Base-by-base conservation (phyloP, 2,113 vertebrate genomes). In the Phaethon lepturus region DNA sequence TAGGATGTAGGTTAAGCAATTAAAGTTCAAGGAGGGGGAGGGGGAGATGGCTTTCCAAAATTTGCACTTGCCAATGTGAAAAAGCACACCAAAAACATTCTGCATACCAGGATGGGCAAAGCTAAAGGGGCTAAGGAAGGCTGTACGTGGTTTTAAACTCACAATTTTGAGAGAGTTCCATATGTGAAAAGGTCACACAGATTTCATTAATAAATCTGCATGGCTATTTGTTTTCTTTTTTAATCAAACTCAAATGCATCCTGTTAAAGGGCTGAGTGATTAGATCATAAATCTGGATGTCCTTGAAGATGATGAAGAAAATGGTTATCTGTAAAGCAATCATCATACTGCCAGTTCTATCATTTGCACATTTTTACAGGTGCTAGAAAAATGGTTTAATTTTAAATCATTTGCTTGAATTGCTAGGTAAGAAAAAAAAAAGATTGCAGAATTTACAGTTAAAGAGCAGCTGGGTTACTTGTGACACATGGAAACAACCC, bases 1-100 rank as follows among this genome's bases (percentile, higher is more conserved):
- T 99, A 98, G 98, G 99, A 99, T 99, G 98, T 99, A 99, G 99
- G 99, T 99, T 99, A 99, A 98, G 98, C 99, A 98, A 99, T 99
- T 99, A 99, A 99, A 99, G 97, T 97, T 98, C 98, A 98, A 98
- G 98, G 98, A 98, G 98, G 98, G 97, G 95, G 93, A 71, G 91
- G 67, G 88, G 91, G 93, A 97, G 97, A 97, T 88, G 90, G 91
- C 93, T 97, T 96, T 96, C 88, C 88, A 53, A 68, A 73, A 96
- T 95, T 95, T 94, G 56, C 93, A 96, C 71, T 96, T 96, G 93
- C 88, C 59, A 28, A 31, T 68, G 74, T 72, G 76, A 73, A 90
- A 94, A 95, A 94, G 86, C 79, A 33, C 69, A 72, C 80, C 47
- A 86, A 86, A 88, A 97, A 4, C 50, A 40, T 59, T 80, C 78